These are phyloP conservation scores for Hedychridium roseum DNA, from an alignment of 2,888 invertebrate genomes.

Conservation along the genomic window DNA sequence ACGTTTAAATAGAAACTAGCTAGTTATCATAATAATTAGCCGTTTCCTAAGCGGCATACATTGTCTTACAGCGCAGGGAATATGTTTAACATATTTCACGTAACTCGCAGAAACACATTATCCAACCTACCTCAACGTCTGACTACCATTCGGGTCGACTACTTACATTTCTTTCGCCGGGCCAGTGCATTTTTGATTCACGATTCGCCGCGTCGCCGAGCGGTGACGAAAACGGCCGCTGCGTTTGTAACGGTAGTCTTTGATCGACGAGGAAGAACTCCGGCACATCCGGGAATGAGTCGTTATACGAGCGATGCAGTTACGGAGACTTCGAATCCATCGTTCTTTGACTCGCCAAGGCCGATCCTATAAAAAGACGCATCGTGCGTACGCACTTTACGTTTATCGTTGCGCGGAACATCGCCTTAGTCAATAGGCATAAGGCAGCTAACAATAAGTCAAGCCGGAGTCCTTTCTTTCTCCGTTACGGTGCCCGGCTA, in stretches of 20 bases:
- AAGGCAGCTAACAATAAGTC: too few relatives aligned
- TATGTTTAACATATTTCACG: too few relatives aligned
- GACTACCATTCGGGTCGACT: too few relatives aligned
- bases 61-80: too few relatives aligned
- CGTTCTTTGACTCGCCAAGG: conserved; percentile 27
- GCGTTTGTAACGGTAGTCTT: conserved; percentile 1
- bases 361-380: conserved; percentile 21
- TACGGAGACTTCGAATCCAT: conserved; percentile 21
- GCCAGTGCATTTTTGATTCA: too few relatives aligned
- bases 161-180: conserved; percentile 27
- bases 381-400: conserved; percentile 9
- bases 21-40: too few relatives aligned
- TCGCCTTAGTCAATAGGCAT: conserved; percentile 22
- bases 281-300: conserved; percentile 11
- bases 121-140: too few relatives aligned
- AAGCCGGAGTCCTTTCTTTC: not conserved
- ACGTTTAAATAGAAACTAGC: too few relatives aligned
- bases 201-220: too few relatives aligned
- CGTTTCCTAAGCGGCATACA: too few relatives aligned
- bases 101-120: too few relatives aligned
- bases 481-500: not conserved
- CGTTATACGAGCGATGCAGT: conserved; percentile 8
- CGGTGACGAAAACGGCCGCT: too few relatives aligned
- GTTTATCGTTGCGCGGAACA: conserved; percentile 15
- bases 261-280: conserved; percentile 12